Percentiles rank a stretch among this genome's conserved stretches.
Conservation (phyloP, 2,888 invertebrate species). For the Phengaris alcon region DNA sequence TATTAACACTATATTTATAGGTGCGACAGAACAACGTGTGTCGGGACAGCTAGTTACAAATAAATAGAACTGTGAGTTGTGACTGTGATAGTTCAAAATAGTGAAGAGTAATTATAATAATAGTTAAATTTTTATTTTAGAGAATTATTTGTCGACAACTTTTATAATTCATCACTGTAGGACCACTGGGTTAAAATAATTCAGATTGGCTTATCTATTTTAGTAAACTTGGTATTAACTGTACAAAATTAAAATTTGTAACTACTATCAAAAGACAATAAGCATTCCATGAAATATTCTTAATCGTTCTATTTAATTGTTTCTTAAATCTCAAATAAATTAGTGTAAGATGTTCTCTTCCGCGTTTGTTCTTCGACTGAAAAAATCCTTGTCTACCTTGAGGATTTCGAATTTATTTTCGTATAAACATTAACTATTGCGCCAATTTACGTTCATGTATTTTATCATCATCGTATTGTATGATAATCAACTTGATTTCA, state of each 20-base stretch:
- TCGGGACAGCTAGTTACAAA: no score
- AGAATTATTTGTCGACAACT: no score
- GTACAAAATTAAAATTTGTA: background rate
- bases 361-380: slow-evolving; percentile 10
- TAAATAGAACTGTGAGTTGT: no score
- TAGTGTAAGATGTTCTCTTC: slow-evolving; percentile 17
- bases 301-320: slow-evolving; percentile 1
- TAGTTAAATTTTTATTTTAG: no score
- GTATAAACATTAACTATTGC: background rate
- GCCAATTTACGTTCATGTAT: background rate
- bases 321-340: slow-evolving; percentile 2
- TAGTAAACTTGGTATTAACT: background rate
- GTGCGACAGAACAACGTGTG: no score
- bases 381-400: slow-evolving; percentile 26
- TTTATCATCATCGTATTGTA: slow-evolving; percentile 15
- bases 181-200: background rate
- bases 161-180: no score
- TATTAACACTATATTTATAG: no score
- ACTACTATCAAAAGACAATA: background rate
- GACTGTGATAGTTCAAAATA: no score
- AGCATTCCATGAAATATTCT: slow-evolving; percentile 11
- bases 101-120: no score
- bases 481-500: background rate
- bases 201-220: background rate
- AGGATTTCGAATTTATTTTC: slow-evolving; percentile 10